Evolutionary conservation across 1,140 invertebrate species (phyloP).

Genomic region (Liolophura sinensis): DNA sequence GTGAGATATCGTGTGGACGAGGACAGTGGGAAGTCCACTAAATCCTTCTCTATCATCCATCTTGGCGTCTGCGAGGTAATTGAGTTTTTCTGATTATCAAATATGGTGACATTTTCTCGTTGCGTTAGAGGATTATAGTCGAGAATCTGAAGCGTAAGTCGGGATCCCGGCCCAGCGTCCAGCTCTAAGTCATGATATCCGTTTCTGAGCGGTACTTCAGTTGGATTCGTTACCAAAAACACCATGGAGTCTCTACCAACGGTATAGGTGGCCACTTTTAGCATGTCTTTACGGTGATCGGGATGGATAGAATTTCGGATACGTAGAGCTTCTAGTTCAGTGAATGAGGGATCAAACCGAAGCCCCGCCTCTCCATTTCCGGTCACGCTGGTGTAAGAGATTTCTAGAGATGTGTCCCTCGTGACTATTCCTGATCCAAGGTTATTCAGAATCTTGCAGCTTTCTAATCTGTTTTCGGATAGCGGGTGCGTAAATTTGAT

Average conservation of each 20-base stretch:
- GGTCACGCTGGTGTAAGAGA: constrained; percentile 37
- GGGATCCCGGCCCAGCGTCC: constrained; percentile 10
- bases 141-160: constrained; percentile 41
- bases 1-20: constrained; percentile 38
- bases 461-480: constrained; percentile 48
- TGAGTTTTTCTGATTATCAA: constrained; percentile 26
- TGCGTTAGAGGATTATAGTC: constrained; percentile 51
- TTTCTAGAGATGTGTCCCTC: constrained; percentile 36
- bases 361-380: constrained; percentile 86
- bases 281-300: not conserved
- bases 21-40: constrained; percentile 54
- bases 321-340: constrained; percentile 61
- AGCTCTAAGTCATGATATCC: too few relatives aligned
- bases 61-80: constrained; percentile 13
- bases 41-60: constrained; percentile 52
- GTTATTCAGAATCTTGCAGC: constrained; percentile 39
- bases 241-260: too few relatives aligned
- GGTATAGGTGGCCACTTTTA: too few relatives aligned
- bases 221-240: constrained; percentile 1
- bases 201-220: not conserved
- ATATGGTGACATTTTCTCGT: constrained; percentile 50
- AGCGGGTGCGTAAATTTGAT: constrained; percentile 84
- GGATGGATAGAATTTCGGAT: constrained; percentile 46
- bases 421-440: constrained; percentile 49
- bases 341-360: constrained; percentile 87